These are phyloP conservation scores for Opisthocomus hoazin DNA, from an alignment of 2,113 vertebrate species.

Conservation along the genomic window DNA sequence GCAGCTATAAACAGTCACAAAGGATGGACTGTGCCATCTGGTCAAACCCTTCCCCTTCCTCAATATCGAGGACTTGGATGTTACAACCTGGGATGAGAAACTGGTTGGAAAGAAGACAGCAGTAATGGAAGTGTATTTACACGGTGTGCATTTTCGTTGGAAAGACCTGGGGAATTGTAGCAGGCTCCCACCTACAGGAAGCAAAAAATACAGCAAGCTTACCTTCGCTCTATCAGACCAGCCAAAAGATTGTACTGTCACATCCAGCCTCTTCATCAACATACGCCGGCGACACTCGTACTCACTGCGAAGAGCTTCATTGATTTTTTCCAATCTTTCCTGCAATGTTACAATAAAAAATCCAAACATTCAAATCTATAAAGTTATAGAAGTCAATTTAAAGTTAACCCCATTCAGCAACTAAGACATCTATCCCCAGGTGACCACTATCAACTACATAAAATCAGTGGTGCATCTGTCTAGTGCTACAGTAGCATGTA, in stretches of 20 bases:
- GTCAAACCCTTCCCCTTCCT: neutral
- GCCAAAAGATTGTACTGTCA: slow-evolving; percentile 95
- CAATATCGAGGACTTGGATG: neutral
- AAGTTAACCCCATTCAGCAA: neutral
- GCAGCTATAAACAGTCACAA: neutral
- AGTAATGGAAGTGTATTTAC: neutral
- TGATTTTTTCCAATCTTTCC: slow-evolving; percentile 84
- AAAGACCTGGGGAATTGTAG: neutral
- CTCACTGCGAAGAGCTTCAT: slow-evolving; percentile 79
- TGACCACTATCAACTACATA: neutral
- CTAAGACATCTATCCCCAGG: neutral
- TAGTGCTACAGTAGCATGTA: neutral
- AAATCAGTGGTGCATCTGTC: neutral
- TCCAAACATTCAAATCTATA: neutral
- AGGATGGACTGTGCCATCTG: neutral
- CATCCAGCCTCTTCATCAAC: slow-evolving; percentile 94
- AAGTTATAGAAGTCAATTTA: neutral
- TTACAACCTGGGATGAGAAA: neutral
- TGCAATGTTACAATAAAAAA: slow-evolving; percentile 48
- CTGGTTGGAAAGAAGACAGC: neutral
- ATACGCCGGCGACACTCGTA: slow-evolving; percentile 92
- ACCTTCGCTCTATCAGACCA: slow-evolving; percentile 97
- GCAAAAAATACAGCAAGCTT: neutral
- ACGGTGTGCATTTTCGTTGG: neutral
- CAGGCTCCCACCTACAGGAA: slow-evolving; percentile 40